Evolutionary conservation across 2,113 vertebrate species (phyloP).

Genomic region (Callorhinus ursinus): DNA sequence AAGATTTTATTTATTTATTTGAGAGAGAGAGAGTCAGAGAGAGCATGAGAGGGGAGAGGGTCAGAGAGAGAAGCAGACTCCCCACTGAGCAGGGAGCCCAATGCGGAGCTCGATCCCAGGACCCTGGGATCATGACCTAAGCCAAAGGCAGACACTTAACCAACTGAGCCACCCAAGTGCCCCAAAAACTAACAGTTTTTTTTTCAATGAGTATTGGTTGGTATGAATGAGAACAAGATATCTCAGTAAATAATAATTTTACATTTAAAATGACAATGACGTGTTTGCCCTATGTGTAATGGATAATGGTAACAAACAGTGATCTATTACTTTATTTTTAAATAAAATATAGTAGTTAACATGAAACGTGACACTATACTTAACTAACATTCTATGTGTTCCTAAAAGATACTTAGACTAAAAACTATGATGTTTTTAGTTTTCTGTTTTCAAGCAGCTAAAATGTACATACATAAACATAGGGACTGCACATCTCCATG

Average conservation of each 20-base stretch:
- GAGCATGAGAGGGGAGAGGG: too few species aligned
- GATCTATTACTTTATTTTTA: conserved; percentile 20
- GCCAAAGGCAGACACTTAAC: neutral
- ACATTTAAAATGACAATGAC: neutral
- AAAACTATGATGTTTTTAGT: neutral
- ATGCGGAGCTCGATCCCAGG: neutral
- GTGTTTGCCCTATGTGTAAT: neutral
- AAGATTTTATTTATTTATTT: neutral
- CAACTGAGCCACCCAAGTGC: neutral
- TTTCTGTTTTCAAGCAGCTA: conserved; percentile 25
- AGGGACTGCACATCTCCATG: neutral
- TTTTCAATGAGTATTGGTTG: neutral
- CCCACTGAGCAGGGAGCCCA: neutral
- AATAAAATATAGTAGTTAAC: conserved; percentile 53
- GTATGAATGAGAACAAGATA: conserved; percentile 32
- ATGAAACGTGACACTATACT: conserved; percentile 21
- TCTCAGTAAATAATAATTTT: neutral
- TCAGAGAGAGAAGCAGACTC: neutral
- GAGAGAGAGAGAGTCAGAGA: neutral
- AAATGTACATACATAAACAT: neutral
- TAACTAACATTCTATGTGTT: neutral
- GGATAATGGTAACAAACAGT: neutral
- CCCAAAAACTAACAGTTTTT: neutral
- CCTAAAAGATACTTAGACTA: conserved; percentile 11
- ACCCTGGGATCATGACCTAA: neutral